Evolutionary conservation across 2,113 vertebrate genomes (phyloP).

Genomic region (Neolamprologus fasciatus): DNA sequence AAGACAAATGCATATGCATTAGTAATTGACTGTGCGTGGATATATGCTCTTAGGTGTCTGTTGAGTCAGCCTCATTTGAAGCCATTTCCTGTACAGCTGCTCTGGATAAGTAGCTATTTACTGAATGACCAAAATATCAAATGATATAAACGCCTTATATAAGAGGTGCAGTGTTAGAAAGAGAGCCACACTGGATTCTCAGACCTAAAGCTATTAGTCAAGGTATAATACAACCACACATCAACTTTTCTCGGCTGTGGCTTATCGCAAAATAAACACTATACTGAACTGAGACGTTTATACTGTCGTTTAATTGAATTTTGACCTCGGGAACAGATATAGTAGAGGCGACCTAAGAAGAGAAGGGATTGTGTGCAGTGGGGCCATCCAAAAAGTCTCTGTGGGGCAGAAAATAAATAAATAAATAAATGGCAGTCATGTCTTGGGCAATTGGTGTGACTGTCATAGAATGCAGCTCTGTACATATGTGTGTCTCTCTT

Average conservation of each 20-base stretch:
- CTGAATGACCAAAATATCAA: constrained; percentile 43
- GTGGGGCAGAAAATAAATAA: background rate
- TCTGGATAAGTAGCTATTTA: constrained; percentile 41
- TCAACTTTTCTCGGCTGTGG: background rate
- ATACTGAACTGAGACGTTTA: background rate
- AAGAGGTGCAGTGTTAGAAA: background rate
- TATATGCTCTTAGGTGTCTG: constrained; percentile 9
- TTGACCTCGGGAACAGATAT: background rate
- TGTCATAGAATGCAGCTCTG: background rate
- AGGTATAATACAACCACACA: constrained; percentile 9
- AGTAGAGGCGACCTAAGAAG: background rate
- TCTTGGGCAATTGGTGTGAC: background rate
- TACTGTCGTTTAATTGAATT: constrained; percentile 23
- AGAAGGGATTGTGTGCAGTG: background rate
- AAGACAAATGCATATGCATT: constrained; percentile 27
- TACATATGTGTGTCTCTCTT: background rate
- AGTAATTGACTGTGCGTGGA: constrained; percentile 32
- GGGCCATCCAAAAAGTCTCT: background rate
- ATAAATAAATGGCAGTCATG: background rate
- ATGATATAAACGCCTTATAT: constrained; percentile 34
- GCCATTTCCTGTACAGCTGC: constrained; percentile 28
- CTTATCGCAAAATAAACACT: constrained; percentile 6
- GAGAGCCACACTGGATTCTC: background rate
- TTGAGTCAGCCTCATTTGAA: constrained; percentile 38
- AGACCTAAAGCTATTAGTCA: constrained; percentile 26